Percentiles rank a stretch among this genome's conserved stretches.
Evolutionary conservation across 2,113 vertebrate genomes (phyloP).

Genomic region (Callipepla californica): DNA sequence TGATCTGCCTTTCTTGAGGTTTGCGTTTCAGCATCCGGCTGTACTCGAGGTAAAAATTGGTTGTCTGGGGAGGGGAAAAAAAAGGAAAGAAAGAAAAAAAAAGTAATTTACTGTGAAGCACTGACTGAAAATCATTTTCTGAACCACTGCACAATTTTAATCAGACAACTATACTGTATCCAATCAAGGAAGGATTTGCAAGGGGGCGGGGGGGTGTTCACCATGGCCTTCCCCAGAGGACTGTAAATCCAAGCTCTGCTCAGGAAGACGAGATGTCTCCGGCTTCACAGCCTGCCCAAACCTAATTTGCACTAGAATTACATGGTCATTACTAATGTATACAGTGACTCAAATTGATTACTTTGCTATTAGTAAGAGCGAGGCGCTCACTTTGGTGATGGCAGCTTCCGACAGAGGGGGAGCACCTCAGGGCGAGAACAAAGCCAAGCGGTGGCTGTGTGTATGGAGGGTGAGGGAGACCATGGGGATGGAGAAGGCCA

Average conservation of each 20-base stretch:
- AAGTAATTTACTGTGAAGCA: slow-evolving; percentile 60
- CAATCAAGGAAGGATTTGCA: slow-evolving; percentile 63
- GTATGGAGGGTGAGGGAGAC: rapidly evolving
- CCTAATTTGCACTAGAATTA: slow-evolving; percentile 76
- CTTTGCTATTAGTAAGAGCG: slow-evolving; percentile 63
- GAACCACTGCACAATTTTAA: slow-evolving; percentile 69
- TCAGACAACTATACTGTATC: slow-evolving; percentile 62
- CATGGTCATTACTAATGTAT: slow-evolving; percentile 72
- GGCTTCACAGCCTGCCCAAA: slow-evolving; percentile 60
- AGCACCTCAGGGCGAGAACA: not conserved
- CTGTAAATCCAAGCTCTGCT: slow-evolving; percentile 69
- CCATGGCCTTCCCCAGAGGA: slow-evolving; percentile 64
- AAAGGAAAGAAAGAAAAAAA: not conserved
- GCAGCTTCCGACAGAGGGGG: not conserved
- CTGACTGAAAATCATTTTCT: slow-evolving; percentile 72
- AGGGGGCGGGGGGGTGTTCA: not conserved
- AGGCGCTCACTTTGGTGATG: not conserved
- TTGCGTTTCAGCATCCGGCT: slow-evolving; percentile 10
- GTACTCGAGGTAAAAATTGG: slow-evolving; percentile 31
- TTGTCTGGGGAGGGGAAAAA: not conserved
- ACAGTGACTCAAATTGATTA: slow-evolving; percentile 72
- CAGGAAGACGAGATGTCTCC: slow-evolving; percentile 58
- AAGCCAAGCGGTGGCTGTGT: not conserved
- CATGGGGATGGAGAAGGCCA: not conserved
- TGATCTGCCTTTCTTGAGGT: not conserved